Base-by-base conservation (phyloP, 2,888 invertebrate species). In the Agonum fuliginosum region DNA sequence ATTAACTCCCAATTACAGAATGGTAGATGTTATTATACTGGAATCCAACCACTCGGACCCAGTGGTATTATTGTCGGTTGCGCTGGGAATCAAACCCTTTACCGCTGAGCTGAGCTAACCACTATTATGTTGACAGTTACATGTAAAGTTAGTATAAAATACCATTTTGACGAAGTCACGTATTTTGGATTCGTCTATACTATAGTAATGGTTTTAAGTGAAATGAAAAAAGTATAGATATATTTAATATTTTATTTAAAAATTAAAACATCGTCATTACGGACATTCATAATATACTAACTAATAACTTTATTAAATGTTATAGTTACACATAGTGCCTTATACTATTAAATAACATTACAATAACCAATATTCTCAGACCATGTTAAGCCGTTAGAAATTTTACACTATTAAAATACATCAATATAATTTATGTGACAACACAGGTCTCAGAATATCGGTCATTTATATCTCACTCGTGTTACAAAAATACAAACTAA, bases 401-500 rank as follows among this genome's bases (percentile, higher is more conserved):
- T 19, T 20, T 48, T 8, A 48, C 10, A 20, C 22, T 48, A 48
- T 48, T 8, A 48, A 5, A 20, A 8, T 48, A 48, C 20, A 48
- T 10, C 12, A 14, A 41, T 20, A 48, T 48, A 22, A 17, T 17
- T 12, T 46, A 54, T 54, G 4, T 24, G 5, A 22, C 37, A 22
- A 54, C 24, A 24, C n/a, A 54, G 22, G 24, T 54, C 54, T 54
- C 24, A 54, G 22, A 62, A 14, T 30, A 30, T 12, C 1, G 30
- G 6, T 34, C 30, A 62, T 62, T 3, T 30, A 27, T 14, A 12
- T 62, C 58, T 62, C 58, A 62, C 58, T 62, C 58, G 34, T 62
- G 27, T 34, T 62, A 62, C 10, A 62, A 62, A 62, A 62, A 62
- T 62, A 62, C 58, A 12, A 17, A 62, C 58, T 30, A 62, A 30